These are phyloP conservation scores for Molossus molossus DNA, from an alignment of 2,797 vertebrate genomes.

Conservation along the genomic window DNA sequence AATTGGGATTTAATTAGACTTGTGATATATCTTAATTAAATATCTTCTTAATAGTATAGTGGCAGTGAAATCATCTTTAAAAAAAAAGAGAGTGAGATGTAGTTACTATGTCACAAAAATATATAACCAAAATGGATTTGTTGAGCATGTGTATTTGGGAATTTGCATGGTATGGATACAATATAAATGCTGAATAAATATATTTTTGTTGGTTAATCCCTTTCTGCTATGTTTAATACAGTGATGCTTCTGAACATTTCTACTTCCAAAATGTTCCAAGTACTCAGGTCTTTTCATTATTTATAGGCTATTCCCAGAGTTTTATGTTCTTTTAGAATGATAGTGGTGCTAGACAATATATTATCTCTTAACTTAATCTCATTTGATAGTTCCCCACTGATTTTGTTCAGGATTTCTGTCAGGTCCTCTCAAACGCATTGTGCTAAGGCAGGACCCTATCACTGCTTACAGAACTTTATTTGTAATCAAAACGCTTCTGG, in stretches of 20 bases:
- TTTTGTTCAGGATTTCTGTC: slow-evolving; percentile 70
- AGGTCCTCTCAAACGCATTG: slow-evolving; percentile 58
- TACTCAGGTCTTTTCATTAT: not conserved
- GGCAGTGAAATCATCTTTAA: not conserved
- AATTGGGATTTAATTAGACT: slow-evolving; percentile 62
- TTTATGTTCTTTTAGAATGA: slow-evolving; percentile 59
- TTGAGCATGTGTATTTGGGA: not conserved
- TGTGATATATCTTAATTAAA: slow-evolving; percentile 60
- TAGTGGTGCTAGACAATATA: not conserved
- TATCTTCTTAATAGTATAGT: slow-evolving; percentile 44
- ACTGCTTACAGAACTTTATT: slow-evolving; percentile 68
- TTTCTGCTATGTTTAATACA: slow-evolving; percentile 24
- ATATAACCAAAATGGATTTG: not conserved
- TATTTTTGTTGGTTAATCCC: not conserved
- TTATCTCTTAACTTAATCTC: slow-evolving; percentile 49
- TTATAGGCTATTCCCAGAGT: not conserved
- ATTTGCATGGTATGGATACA: not conserved
- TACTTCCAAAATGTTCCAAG: not conserved
- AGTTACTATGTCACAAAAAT: not conserved
- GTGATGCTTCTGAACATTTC: slow-evolving; percentile 25
- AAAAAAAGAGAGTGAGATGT: not conserved
- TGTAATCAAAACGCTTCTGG: slow-evolving; percentile 34
- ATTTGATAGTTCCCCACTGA: slow-evolving; percentile 68
- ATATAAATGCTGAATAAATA: not conserved
- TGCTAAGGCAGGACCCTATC: slow-evolving; percentile 69